phyloP scores from a whole-genome alignment of 2,888 invertebrate genomes.

The Drosophila anomelani region DNA sequence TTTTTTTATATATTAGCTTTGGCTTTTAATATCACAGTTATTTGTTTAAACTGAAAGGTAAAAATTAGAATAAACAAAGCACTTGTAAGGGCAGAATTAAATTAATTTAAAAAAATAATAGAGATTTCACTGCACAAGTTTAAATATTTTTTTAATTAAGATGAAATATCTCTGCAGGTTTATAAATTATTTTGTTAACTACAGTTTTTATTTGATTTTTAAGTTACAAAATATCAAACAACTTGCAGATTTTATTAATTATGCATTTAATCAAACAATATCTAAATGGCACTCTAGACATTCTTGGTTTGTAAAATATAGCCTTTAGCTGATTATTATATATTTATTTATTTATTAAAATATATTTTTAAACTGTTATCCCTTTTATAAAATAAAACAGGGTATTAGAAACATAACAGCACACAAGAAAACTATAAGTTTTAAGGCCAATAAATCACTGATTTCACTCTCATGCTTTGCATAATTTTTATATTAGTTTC shows the following conservation, averaged over 20 bases:
- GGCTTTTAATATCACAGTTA: conserved; percentile 6
- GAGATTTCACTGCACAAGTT: background rate
- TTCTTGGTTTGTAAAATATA: background rate
- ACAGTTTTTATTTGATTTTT: too few species aligned
- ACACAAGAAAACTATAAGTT: background rate
- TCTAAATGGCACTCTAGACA: background rate
- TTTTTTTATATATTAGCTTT: background rate
- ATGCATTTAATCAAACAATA: background rate
- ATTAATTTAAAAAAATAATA: background rate
- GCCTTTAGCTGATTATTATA: too few species aligned
- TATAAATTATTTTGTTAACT: too few species aligned
- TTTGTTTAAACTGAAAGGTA: background rate
- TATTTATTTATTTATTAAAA: background rate
- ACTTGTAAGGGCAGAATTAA: background rate
- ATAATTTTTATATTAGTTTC: too few species aligned
- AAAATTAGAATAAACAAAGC: too few species aligned
- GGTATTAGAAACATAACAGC: background rate
- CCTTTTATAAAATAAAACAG: background rate
- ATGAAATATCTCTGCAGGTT: too few species aligned
- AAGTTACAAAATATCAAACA: too few species aligned
- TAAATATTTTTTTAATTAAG: too few species aligned
- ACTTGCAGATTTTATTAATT: too few species aligned
- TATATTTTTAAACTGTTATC: background rate
- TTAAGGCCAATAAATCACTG: background rate
- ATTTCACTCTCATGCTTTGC: too few species aligned